phyloP scores from a whole-genome alignment of 2,113 vertebrate species.

The Synodontis membranacea region DNA sequence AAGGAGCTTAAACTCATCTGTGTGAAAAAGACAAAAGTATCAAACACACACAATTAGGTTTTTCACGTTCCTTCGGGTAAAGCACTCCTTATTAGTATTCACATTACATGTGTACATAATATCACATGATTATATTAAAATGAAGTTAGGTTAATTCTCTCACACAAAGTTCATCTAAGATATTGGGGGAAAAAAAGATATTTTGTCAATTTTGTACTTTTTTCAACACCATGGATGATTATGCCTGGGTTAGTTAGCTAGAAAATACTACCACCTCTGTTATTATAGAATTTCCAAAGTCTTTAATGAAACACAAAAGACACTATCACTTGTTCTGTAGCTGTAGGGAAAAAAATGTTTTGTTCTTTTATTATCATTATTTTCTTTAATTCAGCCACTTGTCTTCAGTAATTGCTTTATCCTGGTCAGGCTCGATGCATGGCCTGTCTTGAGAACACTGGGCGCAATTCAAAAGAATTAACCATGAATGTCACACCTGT shows the following conservation, averaged over 20 bases:
- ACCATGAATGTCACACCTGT: not conserved
- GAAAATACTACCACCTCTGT: not conserved
- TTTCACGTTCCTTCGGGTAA: not conserved
- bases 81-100: not conserved
- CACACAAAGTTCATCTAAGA: not conserved
- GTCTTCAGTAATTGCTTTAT: not conserved
- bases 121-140: not conserved
- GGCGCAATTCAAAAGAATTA: not conserved
- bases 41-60: not conserved
- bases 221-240: not conserved
- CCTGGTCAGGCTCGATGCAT: not conserved
- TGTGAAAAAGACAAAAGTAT: not conserved
- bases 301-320: not conserved
- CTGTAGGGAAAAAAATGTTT: not conserved
- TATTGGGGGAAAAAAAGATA: no score
- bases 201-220: not conserved
- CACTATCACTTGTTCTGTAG: not conserved
- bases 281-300: not conserved
- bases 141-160: not conserved
- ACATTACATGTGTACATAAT: not conserved
- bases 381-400: not conserved
- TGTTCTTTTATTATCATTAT: not conserved
- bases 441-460: not conserved
- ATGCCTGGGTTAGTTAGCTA: not conserved
- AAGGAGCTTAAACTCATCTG: slow-evolving; percentile 5